These are phyloP conservation scores for Euglossa dilemma DNA, from an alignment of 1,140 invertebrate genomes.

Conservation along the genomic window DNA sequence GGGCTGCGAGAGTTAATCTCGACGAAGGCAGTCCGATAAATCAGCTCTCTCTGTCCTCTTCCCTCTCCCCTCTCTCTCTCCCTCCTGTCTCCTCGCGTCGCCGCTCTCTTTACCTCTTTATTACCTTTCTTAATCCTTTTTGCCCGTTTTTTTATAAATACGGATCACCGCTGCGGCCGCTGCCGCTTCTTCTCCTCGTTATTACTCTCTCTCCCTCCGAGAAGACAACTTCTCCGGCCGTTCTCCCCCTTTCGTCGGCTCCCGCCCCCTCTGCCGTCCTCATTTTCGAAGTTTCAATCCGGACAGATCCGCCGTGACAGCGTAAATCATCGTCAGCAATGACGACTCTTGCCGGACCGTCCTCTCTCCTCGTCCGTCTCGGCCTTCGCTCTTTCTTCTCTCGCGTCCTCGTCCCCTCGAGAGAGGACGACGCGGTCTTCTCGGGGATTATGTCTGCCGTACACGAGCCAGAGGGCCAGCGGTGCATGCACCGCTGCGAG, in stretches of 20 bases:
- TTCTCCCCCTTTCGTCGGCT: not conserved
- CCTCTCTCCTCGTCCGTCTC: not conserved
- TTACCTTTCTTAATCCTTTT: not conserved
- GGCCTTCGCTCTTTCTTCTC: not conserved
- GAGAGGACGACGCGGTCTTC: not conserved
- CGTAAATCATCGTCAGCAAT: constrained; percentile 69
- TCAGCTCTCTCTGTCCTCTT: constrained; percentile 47
- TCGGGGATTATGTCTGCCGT: constrained; percentile 6
- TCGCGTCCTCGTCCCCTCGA: no score
- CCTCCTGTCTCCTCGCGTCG: not conserved
- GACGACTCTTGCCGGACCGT: constrained; percentile 13
- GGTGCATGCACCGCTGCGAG: constrained; percentile 21
- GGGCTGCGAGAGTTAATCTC: constrained; percentile 67
- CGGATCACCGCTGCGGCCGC: not conserved
- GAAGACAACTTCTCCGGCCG: not conserved
- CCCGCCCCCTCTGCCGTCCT: not conserved
- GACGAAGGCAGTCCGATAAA: constrained; percentile 67
- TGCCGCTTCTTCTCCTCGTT: not conserved
- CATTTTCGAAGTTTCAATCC: no score
- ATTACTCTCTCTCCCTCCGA: not conserved
- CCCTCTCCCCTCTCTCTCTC: not conserved
- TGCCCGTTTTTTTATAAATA: not conserved
- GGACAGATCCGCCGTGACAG: constrained; percentile 1
- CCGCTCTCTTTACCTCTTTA: not conserved
- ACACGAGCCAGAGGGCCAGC: constrained; percentile 1